A percentile compares a stretch with the other conserved stretches of the same genome.
phyloP scores from a whole-genome alignment of 2,888 invertebrate species.

The Cacoxenus indagator region DNA sequence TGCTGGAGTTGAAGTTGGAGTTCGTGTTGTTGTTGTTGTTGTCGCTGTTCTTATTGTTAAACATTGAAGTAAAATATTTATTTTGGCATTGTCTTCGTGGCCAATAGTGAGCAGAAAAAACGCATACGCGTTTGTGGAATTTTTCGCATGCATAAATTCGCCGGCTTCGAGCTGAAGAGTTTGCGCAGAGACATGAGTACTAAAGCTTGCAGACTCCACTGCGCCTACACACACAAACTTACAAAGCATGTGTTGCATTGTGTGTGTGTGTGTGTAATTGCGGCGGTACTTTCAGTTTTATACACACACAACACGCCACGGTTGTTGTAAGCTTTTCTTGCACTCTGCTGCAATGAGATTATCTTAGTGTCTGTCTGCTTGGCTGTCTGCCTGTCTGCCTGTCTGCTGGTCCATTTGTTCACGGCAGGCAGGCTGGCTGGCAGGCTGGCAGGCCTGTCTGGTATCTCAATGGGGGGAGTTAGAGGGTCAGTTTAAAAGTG shows the following conservation, averaged over 20 bases:
- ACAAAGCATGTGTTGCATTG: not conserved
- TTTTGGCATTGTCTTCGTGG: conserved; percentile 10
- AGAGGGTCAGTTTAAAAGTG: not conserved
- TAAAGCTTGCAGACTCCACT: not conserved
- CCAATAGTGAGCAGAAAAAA: not conserved
- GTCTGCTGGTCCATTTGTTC: not conserved
- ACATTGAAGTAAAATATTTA: conserved; percentile 42
- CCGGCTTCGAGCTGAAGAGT: not conserved
- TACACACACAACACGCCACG: not conserved
- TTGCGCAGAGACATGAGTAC: not conserved
- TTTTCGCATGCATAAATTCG: too few relatives aligned
- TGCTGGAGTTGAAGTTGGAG: conserved; percentile 38
- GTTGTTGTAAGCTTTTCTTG: not conserved
- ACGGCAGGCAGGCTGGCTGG: too few relatives aligned
- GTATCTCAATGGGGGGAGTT: conserved; percentile 7
- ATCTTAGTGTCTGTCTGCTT: not conserved
- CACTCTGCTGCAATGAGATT: not conserved
- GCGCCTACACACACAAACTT: not conserved
- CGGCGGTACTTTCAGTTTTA: conserved; percentile 9
- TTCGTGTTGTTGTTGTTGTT: not conserved
- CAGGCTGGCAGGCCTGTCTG: not conserved
- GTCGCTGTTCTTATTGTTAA: conserved; percentile 37
- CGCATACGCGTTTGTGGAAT: conserved; percentile 1
- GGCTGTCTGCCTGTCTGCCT: not conserved
- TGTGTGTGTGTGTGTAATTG: too few relatives aligned